A percentile compares a stretch with the other conserved stretches of the same genome.
These are phyloP conservation scores for Vidua chalybeata DNA, from an alignment of 2,113 vertebrate species.

Conservation along the genomic window DNA sequence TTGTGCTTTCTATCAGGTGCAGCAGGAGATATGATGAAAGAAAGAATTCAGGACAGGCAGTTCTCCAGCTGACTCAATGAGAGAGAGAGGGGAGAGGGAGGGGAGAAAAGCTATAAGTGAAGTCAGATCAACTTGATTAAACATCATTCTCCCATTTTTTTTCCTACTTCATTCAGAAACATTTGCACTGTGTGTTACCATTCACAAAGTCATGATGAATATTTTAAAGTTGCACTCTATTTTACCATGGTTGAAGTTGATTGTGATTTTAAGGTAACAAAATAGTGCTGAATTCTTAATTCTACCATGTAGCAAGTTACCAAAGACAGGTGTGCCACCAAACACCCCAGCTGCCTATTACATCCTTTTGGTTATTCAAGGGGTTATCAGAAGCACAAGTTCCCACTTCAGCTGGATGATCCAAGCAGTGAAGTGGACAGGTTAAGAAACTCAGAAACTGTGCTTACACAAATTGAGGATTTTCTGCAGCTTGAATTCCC, in stretches of 20 bases:
- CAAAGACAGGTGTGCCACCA: not conserved
- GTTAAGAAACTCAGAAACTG: not conserved
- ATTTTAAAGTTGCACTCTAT: not conserved
- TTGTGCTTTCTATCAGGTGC: not conserved
- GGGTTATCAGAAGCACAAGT: not conserved
- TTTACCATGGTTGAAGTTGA: not conserved
- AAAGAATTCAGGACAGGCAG: not conserved
- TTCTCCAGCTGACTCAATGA: not conserved
- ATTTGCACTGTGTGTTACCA: not conserved
- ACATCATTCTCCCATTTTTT: not conserved
- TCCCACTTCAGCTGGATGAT: not conserved
- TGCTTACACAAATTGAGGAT: not conserved
- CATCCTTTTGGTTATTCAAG: not conserved
- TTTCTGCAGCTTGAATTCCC: not conserved
- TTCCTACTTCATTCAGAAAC: not conserved
- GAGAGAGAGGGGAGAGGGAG: not conserved
- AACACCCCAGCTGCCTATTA: not conserved
- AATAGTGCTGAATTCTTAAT: not conserved
- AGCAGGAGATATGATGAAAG: not conserved
- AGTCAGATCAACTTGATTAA: not conserved
- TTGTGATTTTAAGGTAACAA: not conserved
- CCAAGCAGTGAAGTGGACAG: not conserved
- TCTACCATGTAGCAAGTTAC: not conserved
- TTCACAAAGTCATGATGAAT: not conserved
- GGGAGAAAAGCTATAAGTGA: not conserved